Evolutionary conservation across 2,888 invertebrate genomes (phyloP).

Genomic region (Drosophila colorata): DNA sequence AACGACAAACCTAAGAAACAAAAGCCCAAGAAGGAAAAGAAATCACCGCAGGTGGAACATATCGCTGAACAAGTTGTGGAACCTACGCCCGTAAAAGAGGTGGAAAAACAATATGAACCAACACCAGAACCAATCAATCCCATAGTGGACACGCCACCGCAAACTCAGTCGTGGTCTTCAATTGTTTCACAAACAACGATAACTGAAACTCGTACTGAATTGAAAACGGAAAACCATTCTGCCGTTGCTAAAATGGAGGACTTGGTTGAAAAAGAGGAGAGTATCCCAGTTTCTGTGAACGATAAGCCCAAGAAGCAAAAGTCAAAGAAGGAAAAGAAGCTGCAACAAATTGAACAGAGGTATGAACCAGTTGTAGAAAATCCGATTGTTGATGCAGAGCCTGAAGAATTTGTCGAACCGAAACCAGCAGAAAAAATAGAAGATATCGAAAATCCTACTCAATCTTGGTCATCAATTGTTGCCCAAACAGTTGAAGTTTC

Average conservation of each 20-base stretch:
- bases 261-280: background rate
- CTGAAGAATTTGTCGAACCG: conserved; percentile 22
- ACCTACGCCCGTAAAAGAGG: background rate
- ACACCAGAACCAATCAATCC: no score
- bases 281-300: background rate
- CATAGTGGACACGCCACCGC: background rate
- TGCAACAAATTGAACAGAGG: background rate
- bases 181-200: conserved; percentile 35
- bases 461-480: conserved; percentile 51
- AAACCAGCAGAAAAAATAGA: conserved; percentile 1
- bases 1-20: conserved; percentile 31
- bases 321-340: conserved; percentile 33
- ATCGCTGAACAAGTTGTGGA: background rate
- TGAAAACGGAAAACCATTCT: background rate
- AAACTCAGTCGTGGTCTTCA: conserved; percentile 36
- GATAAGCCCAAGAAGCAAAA: conserved; percentile 38
- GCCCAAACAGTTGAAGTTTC: conserved; percentile 26
- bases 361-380: background rate
- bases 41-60: conserved; percentile 4
- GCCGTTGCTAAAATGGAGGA: background rate
- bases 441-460: conserved; percentile 3
- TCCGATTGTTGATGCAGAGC: conserved; percentile 3
- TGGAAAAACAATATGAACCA: no score
- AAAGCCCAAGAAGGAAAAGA: conserved; percentile 40
- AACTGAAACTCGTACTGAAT: background rate